Conservation (phyloP, 2,888 invertebrate species). For the Agonopterix arenella region DNA sequence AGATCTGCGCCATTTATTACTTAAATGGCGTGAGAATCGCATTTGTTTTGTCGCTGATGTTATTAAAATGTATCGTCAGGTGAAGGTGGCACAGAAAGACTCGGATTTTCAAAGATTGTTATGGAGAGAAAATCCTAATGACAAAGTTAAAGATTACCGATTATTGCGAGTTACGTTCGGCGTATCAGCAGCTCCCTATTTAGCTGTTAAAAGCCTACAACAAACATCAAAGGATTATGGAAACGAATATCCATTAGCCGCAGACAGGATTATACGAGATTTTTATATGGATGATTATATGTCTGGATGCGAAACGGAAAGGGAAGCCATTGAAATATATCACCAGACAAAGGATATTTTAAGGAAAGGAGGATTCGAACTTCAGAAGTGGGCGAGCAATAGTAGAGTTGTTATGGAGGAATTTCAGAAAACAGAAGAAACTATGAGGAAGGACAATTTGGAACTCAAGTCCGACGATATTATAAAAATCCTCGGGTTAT, state of each 20-base stretch:
- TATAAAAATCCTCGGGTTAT: slow-evolving; percentile 18
- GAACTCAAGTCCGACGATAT: slow-evolving; percentile 13
- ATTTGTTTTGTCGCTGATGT: slow-evolving; percentile 18
- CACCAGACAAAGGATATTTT: slow-evolving; percentile 19
- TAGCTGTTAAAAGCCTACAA: slow-evolving; percentile 10
- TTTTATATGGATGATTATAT: slow-evolving; percentile 19
- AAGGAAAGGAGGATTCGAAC: slow-evolving; percentile 11
- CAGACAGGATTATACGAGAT: slow-evolving; percentile 1
- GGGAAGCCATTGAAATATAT: slow-evolving; percentile 12
- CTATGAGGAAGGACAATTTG: slow-evolving; percentile 1
- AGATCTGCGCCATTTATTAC: slow-evolving; percentile 14
- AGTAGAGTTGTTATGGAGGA: slow-evolving; percentile 7
- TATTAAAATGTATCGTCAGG: slow-evolving; percentile 24
- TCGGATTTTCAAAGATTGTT: slow-evolving; percentile 11
- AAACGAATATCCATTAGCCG: slow-evolving; percentile 10
- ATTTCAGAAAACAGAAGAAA: slow-evolving; percentile 1
- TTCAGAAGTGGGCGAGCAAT: slow-evolving; percentile 17
- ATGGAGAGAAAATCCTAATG: slow-evolving; percentile 7
- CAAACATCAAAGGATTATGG: slow-evolving; percentile 12
- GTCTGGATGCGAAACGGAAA: slow-evolving; percentile 15
- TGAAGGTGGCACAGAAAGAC: slow-evolving; percentile 14
- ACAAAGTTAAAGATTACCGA: slow-evolving; percentile 11
- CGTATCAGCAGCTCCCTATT: slow-evolving; percentile 12
- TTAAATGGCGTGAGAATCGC: slow-evolving; percentile 14
- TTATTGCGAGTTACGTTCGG: slow-evolving; percentile 15